Percentiles rank a stretch among this genome's conserved stretches.
Conservation (phyloP, 2,797 vertebrate species). For the Bradypodion pumilum region DNA sequence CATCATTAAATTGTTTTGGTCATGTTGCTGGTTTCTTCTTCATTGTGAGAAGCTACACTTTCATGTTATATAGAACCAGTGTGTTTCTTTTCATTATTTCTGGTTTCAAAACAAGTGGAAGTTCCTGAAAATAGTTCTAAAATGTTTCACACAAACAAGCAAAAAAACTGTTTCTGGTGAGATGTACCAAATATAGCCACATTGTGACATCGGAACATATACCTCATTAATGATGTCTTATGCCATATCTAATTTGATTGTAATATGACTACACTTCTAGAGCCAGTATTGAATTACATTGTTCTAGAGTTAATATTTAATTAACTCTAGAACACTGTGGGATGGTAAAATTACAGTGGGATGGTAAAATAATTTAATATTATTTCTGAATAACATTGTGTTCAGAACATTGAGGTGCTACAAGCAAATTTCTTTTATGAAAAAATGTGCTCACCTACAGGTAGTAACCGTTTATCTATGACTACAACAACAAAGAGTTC, state of each 20-base stretch:
- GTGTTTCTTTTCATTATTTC: not conserved
- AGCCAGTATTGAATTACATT: too few relatives aligned
- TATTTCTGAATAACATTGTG: too few relatives aligned
- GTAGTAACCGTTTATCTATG: too few relatives aligned
- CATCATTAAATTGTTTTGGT: not conserved
- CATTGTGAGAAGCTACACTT: not conserved
- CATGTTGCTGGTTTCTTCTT: not conserved
- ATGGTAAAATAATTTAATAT: too few relatives aligned
- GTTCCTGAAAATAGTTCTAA: not conserved
- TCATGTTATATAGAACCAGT: not conserved
- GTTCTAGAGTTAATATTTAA: not conserved
- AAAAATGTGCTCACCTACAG: not conserved
- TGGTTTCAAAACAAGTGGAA: not conserved
- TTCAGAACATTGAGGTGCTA: too few relatives aligned
- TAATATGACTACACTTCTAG: not conserved
- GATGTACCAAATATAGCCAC: not conserved
- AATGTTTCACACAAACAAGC: not conserved
- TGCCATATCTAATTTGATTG: not conserved
- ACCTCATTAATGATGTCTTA: not conserved
- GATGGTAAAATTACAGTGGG: not conserved
- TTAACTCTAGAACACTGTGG: too few relatives aligned
- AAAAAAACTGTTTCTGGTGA: not conserved
- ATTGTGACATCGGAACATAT: not conserved
- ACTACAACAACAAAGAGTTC: not conserved
- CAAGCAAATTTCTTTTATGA: too few relatives aligned